phyloP scores from a whole-genome alignment of 1,140 invertebrate genomes.

The Liolophura sinensis region DNA sequence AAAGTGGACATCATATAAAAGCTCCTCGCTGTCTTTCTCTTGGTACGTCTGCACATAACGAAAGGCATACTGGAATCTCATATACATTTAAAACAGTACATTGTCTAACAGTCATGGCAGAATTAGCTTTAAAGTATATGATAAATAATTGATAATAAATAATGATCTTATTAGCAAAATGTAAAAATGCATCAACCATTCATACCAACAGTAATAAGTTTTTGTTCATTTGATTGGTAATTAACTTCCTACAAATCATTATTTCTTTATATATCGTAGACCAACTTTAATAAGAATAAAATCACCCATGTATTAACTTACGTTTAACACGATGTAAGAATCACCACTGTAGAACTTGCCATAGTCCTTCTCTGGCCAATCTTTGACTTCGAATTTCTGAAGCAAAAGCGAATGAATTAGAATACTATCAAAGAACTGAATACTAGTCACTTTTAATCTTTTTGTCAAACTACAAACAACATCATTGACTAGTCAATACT shows the following conservation, averaged over 20 bases:
- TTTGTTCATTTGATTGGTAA: conserved; percentile 43
- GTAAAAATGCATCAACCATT: conserved; percentile 3
- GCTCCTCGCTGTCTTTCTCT: conserved; percentile 27
- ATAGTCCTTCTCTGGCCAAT: conserved; percentile 74
- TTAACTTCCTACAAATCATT: conserved; percentile 83
- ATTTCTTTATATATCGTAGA: conserved; percentile 86
- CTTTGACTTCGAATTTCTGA: conserved; percentile 80
- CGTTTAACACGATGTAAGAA: conserved; percentile 85
- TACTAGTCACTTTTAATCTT: background rate
- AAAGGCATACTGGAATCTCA: conserved; percentile 7
- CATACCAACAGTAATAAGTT: background rate
- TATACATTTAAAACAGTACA: conserved; percentile 6
- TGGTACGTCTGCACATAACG: conserved; percentile 43
- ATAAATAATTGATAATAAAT: background rate
- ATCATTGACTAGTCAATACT: too few species aligned
- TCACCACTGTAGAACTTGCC: conserved; percentile 90
- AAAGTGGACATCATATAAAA: conserved; percentile 51
- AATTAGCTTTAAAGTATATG: background rate
- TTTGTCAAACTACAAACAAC: background rate
- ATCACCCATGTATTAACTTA: conserved; percentile 64
- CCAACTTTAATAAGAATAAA: conserved; percentile 14
- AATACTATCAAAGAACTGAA: background rate
- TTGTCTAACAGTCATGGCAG: background rate
- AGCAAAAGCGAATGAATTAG: conserved; percentile 12
- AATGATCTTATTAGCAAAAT: background rate